Evolutionary conservation across 2,797 vertebrate genomes (phyloP), one percentile per base, ranked within the genome.

Genomic region (Oreortyx pictus): DNA sequence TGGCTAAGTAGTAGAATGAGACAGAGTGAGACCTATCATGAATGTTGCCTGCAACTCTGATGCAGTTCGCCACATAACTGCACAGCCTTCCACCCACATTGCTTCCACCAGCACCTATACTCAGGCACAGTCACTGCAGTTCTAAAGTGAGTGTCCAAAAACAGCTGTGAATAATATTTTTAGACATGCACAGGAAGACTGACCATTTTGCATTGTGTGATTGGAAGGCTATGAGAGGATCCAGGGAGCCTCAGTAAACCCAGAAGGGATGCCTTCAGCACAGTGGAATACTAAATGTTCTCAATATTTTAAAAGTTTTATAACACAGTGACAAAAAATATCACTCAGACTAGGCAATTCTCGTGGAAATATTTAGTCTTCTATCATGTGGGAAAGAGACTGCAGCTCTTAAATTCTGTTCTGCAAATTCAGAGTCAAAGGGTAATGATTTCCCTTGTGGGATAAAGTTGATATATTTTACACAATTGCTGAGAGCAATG

Each of bases 351-450:
- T 78, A 93, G 92, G 83, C 90, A 93, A 43, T 25, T 64, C 76
- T 76, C 59, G n/a, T 88, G 94, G 93, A 96, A 94, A 96, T 87
- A 89, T 78, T 96, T 96, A 92, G 83, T 86, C 82, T 84, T 86
- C 72, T 86, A 62, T 90, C 78, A 64, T 80, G 76, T 83, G 88
- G 46, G 92, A 88, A 89, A 74, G 59, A 90, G 79, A 66, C 67
- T 41, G 29, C 13, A 72, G 86, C 41, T 86, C 70, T 89, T 89
- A 64, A 85, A 62, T 62, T 82, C 44, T 68, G 29, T 78, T 84
- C 86, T 85, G 27, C 66, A 72, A 86, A 87, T 82, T 88, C 62
- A 62, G 68, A 87, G 77, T 93, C 93, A 91, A 94, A 92, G 43
- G 68, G 62, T 93, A 91, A 88, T 46, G 64, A 90, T 82, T 92